phyloP scores from a whole-genome alignment of 2,113 vertebrate species.

The Hiodon alosoides region DNA sequence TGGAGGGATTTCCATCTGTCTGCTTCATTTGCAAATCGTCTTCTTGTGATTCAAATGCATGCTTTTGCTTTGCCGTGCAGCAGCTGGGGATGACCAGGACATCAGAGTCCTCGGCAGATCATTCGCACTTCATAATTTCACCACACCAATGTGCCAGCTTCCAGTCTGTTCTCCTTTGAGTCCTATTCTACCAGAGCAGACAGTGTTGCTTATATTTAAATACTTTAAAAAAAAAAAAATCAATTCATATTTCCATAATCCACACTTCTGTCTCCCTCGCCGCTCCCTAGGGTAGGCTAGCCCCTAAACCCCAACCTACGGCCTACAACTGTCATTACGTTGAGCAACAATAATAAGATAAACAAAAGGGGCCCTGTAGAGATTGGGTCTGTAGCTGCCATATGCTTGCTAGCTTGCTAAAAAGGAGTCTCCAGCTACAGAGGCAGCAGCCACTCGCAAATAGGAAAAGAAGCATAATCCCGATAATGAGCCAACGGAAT shows the following conservation, averaged over 20 bases:
- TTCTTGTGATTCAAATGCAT: slow-evolving; percentile 75
- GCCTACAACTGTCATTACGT: slow-evolving; percentile 98
- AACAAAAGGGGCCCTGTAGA: slow-evolving; percentile 87
- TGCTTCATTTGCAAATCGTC: slow-evolving; percentile 59
- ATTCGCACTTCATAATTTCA: slow-evolving; percentile 81
- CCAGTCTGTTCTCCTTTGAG: slow-evolving; percentile 87
- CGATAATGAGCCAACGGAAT: slow-evolving; percentile 60
- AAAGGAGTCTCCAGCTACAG: slow-evolving; percentile 47
- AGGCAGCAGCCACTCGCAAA: slow-evolving; percentile 58
- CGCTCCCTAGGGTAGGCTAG: slow-evolving; percentile 89
- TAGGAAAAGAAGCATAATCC: slow-evolving; percentile 62
- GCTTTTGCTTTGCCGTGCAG: slow-evolving; percentile 78
- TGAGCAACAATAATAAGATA: slow-evolving; percentile 86
- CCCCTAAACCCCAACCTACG: slow-evolving; percentile 85
- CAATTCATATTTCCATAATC: slow-evolving; percentile 99
- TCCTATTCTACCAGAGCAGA: slow-evolving; percentile 75
- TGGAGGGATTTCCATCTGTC: slow-evolving; percentile 69
- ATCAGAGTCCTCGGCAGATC: slow-evolving; percentile 66
- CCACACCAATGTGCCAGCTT: slow-evolving; percentile 71
- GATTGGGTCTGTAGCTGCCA: slow-evolving; percentile 80
- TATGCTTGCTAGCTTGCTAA: slow-evolving; percentile 77
- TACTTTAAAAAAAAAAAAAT: slow-evolving; percentile 62
- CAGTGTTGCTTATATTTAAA: slow-evolving; percentile 14
- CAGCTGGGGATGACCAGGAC: slow-evolving; percentile 88
- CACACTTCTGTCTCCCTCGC: slow-evolving; percentile 76